phyloP scores from a whole-genome alignment of 2,113 vertebrate species.

The Scolopax mira region DNA sequence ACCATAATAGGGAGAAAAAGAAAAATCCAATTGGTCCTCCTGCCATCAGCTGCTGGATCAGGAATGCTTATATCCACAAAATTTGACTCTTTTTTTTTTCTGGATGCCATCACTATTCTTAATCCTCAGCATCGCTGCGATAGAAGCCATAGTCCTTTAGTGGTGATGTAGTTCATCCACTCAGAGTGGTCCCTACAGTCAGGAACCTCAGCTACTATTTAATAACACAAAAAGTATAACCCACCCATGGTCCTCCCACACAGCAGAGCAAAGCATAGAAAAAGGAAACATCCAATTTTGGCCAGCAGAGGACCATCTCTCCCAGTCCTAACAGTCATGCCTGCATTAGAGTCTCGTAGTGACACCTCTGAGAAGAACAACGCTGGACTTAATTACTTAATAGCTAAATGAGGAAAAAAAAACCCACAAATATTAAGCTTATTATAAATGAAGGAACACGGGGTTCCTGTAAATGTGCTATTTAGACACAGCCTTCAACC shows the following conservation, averaged over 20 bases:
- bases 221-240: background rate
- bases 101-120: background rate
- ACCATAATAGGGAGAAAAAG: background rate
- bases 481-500: background rate
- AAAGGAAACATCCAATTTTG: background rate
- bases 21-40: background rate
- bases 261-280: background rate
- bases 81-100: background rate
- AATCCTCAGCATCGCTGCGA: background rate
- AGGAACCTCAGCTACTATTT: background rate
- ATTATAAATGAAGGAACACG: background rate
- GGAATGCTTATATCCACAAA: background rate
- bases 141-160: background rate
- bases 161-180: background rate
- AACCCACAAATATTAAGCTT: rapidly evolving
- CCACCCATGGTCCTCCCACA: background rate
- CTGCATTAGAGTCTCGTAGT: background rate
- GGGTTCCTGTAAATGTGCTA: background rate
- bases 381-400: background rate
- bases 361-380: background rate
- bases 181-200: background rate
- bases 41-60: background rate
- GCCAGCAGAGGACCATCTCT: background rate
- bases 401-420: background rate
- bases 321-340: background rate